Base-by-base conservation (phyloP, 1,140 invertebrate species). In the Psix sp. region DNA sequence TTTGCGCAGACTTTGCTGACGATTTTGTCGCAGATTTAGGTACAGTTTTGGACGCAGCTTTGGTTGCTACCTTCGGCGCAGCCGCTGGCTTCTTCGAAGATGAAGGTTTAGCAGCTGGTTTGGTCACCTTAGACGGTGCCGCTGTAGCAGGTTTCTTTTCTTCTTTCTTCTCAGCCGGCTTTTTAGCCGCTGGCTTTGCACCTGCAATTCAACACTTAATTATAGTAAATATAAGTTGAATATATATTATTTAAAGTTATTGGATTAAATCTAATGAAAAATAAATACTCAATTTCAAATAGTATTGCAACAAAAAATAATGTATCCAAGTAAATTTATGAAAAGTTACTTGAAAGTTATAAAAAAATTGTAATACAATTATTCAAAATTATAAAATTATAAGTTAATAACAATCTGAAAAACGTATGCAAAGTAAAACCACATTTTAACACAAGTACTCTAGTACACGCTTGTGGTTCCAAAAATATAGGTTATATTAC, bases 131-230 rank as follows among this genome's bases (percentile, higher is more conserved):
- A 2, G 77, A 57, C 54, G 88, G 88, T 4, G 87, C 77, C 14
- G 85, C 56, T 29, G 88, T 51, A 38, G 81, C 74, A 42, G 85
- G 63, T 51, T 85, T 86, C 31, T 88, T 87, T 11, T 87, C 83
- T 3, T 65, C 49, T 84, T 86, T 87, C 40, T 89, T 87, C 20
- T 88, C 84, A 17, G 86, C 71, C 82, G 89, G 88, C 85, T 89
- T 89, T 56, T 90, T 88, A 10, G 89, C 78, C 68, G 54, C 24
- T 66, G 33, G 33, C 46, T 45, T 21, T 11, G 17, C 20, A 7
- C 17, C 20, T 14, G 13, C 10, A 24, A 43, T 11, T 24, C 6
- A 21, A 24, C 11, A 24, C n/a, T n/a, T n/a, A n/a, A n/a, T n/a
- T n/a, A n/a, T n/a, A n/a, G n/a, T n/a, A 39, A 56, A 62, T 14